Evolutionary conservation across 2,113 vertebrate species (phyloP), one percentile per base, ranked within the genome.

Genomic region (Hyperoodon ampullatus): DNA sequence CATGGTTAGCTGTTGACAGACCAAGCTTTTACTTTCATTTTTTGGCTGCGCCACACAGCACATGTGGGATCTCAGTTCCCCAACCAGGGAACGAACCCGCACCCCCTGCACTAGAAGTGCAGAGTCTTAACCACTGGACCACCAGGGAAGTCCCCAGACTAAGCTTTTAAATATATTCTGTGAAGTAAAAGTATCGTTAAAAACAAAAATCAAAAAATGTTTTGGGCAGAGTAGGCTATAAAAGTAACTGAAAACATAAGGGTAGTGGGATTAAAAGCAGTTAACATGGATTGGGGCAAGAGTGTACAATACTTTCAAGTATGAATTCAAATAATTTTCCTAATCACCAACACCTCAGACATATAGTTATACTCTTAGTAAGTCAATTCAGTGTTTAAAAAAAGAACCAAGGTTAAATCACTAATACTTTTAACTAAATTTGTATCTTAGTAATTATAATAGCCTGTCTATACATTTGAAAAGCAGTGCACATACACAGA

Each of bases 361-460:
- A 65, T 86, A 65, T 11, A 70, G 18, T 39, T 84, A 30, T 47
- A 84, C 24, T 87, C 74, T 80, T 26, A 93, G 28, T 74, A 94
- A 94, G 4, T 90, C n/a, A 90, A 92, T 47, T 72, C 8, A 82
- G 30, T 92, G 16, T 58, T 88, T 47, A 53, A 85, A 83, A 83
- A 61, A 63, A 92, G 14, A 95, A 87, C 14, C 61, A 92, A 90
- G 28, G 39, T 78, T 95, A 82, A 93, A 92, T 78, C 58, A 92
- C 50, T 83, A 90, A 80, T 50, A 28, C 58, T 94, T 93, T 94
- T 80, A 92, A 71, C 42, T 72, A 97, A 90, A 35, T 89, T 14
- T 70, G 0, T 92, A 94, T 77, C 23, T 85, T 92, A 81, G 53
- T 71, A 75, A 96, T 93, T 88, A 58, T 50, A 93, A 75, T 4